A percentile compares a stretch with the other conserved stretches of the same genome.
These are phyloP conservation scores for Pluvianellus socialis DNA, from an alignment of 2,113 vertebrate species.

Conservation along the genomic window DNA sequence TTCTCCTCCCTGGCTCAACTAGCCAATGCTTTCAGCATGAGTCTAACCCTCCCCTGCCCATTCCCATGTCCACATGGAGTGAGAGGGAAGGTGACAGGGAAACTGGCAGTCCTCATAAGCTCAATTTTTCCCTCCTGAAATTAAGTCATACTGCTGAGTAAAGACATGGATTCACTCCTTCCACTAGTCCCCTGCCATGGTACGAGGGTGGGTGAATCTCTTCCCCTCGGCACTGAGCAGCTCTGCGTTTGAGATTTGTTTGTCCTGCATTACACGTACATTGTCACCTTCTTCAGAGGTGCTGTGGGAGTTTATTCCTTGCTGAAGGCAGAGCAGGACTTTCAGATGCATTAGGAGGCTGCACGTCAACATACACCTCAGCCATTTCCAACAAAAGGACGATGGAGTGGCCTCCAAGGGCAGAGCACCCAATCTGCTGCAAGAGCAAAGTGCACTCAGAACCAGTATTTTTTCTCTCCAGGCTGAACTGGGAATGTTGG, in stretches of 20 bases:
- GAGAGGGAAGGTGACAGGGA: neutral
- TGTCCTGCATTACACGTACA: neutral
- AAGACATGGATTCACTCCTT: neutral
- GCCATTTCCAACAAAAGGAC: neutral
- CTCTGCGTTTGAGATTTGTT: neutral
- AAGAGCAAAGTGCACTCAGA: neutral
- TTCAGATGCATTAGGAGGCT: neutral
- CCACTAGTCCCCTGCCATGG: neutral
- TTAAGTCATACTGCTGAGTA: neutral
- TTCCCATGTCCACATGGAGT: neutral
- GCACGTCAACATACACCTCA: no score
- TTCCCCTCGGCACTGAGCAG: neutral
- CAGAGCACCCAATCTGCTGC: neutral
- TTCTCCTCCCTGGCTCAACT: neutral
- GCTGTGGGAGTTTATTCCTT: neutral
- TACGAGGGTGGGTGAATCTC: neutral
- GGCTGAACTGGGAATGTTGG: neutral
- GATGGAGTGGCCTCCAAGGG: accelerated
- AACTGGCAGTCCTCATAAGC: neutral
- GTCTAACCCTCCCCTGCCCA: neutral
- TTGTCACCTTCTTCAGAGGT: neutral
- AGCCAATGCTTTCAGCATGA: neutral
- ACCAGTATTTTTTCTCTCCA: neutral
- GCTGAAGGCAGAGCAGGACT: neutral
- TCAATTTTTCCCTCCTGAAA: neutral